Conservation (phyloP, 2,888 invertebrate species). For the Eremobia ochroleuca region DNA sequence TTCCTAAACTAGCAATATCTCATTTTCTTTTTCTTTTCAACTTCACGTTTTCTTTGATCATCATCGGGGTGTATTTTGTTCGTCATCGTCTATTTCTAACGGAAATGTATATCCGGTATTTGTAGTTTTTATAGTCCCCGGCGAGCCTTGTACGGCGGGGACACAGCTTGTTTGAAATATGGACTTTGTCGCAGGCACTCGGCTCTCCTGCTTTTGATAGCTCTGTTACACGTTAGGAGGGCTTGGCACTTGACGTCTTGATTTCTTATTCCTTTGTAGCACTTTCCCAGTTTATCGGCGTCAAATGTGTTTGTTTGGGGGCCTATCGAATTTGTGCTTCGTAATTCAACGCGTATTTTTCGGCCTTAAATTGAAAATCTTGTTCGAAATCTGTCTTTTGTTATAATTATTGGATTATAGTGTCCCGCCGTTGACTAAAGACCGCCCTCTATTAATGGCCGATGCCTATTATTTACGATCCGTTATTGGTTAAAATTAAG, state of each 20-base stretch:
- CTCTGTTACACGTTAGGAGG: constrained; percentile 19
- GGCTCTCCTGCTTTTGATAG: constrained; percentile 50
- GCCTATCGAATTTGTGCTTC: neutral
- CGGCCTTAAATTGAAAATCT: neutral
- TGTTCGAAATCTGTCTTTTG: neutral
- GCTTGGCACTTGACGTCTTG: constrained; percentile 17
- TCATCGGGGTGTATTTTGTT: constrained; percentile 68
- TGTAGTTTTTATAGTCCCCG: constrained; percentile 50
- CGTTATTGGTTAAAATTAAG: no score
- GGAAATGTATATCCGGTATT: constrained; percentile 74
- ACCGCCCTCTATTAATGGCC: neutral
- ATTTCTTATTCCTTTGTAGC: constrained; percentile 31
- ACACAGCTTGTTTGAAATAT: constrained; percentile 48
- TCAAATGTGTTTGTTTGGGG: constrained; percentile 1
- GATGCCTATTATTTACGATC: no score
- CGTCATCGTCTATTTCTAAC: constrained; percentile 69
- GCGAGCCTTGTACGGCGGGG: constrained; percentile 28
- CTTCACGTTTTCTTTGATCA: constrained; percentile 51
- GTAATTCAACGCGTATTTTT: neutral
- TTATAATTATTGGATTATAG: neutral
- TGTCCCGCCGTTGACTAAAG: neutral
- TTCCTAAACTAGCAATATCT: neutral
- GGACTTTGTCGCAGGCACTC: constrained; percentile 28
- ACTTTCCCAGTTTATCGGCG: neutral
- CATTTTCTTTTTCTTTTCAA: constrained; percentile 4